Conservation (phyloP, 2,888 invertebrate species). For the Melanargia galathea region DNA sequence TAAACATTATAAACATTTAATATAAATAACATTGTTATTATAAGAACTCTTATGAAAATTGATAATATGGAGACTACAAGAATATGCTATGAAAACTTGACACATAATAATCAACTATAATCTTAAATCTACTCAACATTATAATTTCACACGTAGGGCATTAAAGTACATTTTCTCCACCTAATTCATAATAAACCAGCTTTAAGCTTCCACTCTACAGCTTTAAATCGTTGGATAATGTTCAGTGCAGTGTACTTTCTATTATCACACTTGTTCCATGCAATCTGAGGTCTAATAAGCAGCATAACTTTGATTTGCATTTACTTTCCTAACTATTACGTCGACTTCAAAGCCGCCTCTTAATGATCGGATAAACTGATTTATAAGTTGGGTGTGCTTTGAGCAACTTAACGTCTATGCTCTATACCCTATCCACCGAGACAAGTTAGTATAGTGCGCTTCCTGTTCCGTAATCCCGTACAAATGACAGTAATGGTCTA, state of each 20-base stretch:
- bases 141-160: background rate
- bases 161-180: background rate
- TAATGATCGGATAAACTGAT: constrained; percentile 20
- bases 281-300: constrained; percentile 7
- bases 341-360: constrained; percentile 3
- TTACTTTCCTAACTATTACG: constrained; percentile 18
- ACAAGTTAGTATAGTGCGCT: no score
- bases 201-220: background rate
- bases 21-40: no score
- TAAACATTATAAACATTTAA: no score
- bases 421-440: no score
- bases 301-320: constrained; percentile 14
- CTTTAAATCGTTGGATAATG: constrained; percentile 10
- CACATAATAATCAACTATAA: no score
- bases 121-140: background rate
- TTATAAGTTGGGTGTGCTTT: constrained; percentile 5
- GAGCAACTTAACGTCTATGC: background rate
- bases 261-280: constrained; percentile 18
- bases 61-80: no score
- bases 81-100: background rate
- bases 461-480: no score
- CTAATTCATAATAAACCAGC: background rate
- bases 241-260: constrained; percentile 15
- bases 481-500: no score
- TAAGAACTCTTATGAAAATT: no score